Conservation (phyloP, 2,888 invertebrate genomes). For the Epirrhoe alternata region DNA sequence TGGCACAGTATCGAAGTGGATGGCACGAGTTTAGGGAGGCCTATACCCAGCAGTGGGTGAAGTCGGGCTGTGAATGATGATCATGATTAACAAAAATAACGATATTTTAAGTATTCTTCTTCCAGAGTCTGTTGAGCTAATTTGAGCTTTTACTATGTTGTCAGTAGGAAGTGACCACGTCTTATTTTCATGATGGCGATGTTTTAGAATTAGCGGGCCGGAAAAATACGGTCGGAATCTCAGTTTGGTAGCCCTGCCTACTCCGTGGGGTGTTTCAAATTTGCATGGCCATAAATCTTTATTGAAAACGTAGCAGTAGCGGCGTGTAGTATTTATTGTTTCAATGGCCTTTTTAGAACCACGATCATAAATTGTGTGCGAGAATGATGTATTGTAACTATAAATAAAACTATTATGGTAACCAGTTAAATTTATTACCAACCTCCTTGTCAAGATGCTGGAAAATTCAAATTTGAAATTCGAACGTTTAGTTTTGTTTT, state of each 20-base stretch:
- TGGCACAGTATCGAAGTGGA: too few relatives aligned
- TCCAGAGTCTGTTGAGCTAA: too few relatives aligned
- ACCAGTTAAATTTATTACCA: conserved; percentile 8
- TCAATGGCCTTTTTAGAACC: conserved; percentile 43
- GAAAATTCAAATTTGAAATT: conserved; percentile 12
- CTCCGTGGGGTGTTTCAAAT: conserved; percentile 59
- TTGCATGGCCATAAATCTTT: conserved; percentile 70
- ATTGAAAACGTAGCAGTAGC: conserved; percentile 58
- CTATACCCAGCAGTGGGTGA: too few relatives aligned
- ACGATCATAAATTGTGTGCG: conserved; percentile 48
- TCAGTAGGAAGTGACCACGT: too few relatives aligned
- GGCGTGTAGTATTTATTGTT: conserved; percentile 53
- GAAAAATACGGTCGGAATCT: background rate
- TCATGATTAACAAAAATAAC: too few relatives aligned
- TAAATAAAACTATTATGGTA: conserved; percentile 34
- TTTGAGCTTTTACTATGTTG: too few relatives aligned
- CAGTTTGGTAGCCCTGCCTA: conserved; percentile 22
- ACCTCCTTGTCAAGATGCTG: conserved; percentile 3
- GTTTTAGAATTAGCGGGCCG: conserved; percentile 2
- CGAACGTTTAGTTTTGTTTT: conserved; percentile 2
- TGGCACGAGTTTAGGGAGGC: too few relatives aligned
- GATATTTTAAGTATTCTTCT: too few relatives aligned
- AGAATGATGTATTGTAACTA: conserved; percentile 42
- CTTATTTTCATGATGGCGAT: too few relatives aligned
- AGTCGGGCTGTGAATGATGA: too few relatives aligned